phyloP scores from a whole-genome alignment of 2,888 invertebrate genomes.

The Exocentrus adspersus region DNA sequence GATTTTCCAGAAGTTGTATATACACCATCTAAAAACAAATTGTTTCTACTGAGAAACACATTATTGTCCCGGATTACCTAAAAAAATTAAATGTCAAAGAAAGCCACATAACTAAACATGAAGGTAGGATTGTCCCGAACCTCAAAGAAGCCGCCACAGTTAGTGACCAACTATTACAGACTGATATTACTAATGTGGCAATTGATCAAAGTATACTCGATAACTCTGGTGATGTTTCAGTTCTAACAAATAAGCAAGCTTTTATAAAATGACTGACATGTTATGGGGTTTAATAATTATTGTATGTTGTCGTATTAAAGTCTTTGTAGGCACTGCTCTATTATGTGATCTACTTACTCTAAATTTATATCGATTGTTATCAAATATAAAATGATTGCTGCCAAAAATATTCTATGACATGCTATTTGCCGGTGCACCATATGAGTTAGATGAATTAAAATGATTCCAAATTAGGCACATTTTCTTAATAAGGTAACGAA shows the following conservation, averaged over 20 bases:
- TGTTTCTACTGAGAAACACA: not conserved
- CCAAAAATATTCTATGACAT: too few species aligned
- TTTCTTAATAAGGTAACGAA: too few species aligned
- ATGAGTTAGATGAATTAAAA: too few species aligned
- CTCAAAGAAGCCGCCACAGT: too few species aligned
- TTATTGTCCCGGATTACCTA: constrained; percentile 7
- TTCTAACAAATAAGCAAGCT: constrained; percentile 19
- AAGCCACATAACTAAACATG: constrained; percentile 6
- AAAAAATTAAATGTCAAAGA: constrained; percentile 14
- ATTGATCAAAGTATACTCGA: constrained; percentile 11
- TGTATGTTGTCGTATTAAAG: too few species aligned
- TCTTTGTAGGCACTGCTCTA: too few species aligned
- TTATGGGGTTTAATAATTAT: too few species aligned
- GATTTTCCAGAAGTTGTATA: constrained; percentile 13
- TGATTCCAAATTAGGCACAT: too few species aligned
- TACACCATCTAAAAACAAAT: constrained; percentile 13
- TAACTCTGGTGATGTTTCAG: constrained; percentile 10
- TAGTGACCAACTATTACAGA: not conserved
- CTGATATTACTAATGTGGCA: constrained; percentile 4
- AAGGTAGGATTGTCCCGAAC: constrained; percentile 9
- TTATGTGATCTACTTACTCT: too few species aligned
- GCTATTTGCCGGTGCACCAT: too few species aligned
- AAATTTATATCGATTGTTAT: too few species aligned
- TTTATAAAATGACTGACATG: constrained; percentile 19
- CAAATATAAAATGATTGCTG: too few species aligned